These are phyloP conservation scores for Lutjanus argentimaculatus DNA, from an alignment of 2,797 vertebrate genomes.

Conservation along the genomic window DNA sequence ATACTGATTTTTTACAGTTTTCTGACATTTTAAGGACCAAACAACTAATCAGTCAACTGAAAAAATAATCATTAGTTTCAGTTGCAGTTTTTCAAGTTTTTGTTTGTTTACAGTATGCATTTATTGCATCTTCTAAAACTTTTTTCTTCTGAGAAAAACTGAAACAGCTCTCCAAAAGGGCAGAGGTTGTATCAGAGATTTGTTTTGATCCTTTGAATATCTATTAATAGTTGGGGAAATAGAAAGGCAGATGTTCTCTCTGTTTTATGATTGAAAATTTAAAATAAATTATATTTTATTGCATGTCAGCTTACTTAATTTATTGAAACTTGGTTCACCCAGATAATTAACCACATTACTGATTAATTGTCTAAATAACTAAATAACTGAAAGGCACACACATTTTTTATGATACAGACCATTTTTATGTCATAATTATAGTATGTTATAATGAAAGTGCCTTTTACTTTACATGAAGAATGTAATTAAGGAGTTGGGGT, in stretches of 20 bases:
- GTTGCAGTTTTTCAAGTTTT: not conserved
- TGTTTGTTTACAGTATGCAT: conserved; percentile 23
- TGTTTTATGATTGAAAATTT: not conserved
- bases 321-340: not conserved
- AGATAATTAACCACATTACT: not conserved
- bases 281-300: not conserved
- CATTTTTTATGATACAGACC: not conserved
- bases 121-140: not conserved
- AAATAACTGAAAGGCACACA: not conserved
- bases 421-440: not conserved
- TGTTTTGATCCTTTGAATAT: conserved; percentile 28
- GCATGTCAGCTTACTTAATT: not conserved
- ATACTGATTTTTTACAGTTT: too few relatives aligned
- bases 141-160: conserved; percentile 2
- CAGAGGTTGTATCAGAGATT: conserved; percentile 3
- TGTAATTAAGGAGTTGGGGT: conserved; percentile 6
- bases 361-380: not conserved
- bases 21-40: too few relatives aligned
- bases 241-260: not conserved
- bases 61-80: too few relatives aligned
- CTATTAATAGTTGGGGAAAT: not conserved
- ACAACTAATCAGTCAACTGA: too few relatives aligned
- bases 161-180: not conserved
- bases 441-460: not conserved
- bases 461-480: conserved; percentile 6